Conservation (phyloP, 2,797 vertebrate species). For the Xiphorhynchus erythropygius region DNA sequence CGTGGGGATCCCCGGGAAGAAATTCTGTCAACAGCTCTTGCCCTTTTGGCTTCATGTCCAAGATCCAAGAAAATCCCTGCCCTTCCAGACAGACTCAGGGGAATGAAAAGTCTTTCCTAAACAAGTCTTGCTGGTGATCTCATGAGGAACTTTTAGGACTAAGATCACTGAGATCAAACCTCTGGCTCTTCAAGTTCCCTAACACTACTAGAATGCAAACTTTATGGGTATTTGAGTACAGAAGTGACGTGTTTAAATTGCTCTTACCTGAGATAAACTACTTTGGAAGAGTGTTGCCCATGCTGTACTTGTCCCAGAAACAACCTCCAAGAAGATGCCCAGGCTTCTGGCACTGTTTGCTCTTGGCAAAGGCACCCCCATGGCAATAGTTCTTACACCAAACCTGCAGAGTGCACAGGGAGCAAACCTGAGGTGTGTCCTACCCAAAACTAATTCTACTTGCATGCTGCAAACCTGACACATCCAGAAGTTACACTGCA, state of each 20-base stretch:
- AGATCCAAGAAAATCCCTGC: background rate
- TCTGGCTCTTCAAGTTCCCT: background rate
- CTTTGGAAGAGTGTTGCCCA: background rate
- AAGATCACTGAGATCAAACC: background rate
- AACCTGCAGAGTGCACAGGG: background rate
- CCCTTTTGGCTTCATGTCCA: background rate
- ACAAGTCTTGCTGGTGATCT: background rate
- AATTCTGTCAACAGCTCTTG: background rate
- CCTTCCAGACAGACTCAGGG: background rate
- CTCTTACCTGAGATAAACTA: background rate
- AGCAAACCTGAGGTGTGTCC: background rate
- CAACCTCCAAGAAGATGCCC: background rate
- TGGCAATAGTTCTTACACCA: background rate
- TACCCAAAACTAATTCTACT: background rate
- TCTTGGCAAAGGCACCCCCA: background rate
- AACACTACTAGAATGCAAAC: background rate
- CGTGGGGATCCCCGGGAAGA: slow-evolving; percentile 4
- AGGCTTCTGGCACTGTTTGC: background rate
- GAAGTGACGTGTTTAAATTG: background rate
- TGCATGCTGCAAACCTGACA: background rate
- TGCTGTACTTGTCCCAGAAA: background rate
- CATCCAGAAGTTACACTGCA: background rate
- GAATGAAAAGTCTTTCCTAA: background rate
- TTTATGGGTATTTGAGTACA: background rate
- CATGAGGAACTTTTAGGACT: background rate